Conservation (phyloP, 1,140 invertebrate genomes). For the Aphelenchoides besseyi region DNA sequence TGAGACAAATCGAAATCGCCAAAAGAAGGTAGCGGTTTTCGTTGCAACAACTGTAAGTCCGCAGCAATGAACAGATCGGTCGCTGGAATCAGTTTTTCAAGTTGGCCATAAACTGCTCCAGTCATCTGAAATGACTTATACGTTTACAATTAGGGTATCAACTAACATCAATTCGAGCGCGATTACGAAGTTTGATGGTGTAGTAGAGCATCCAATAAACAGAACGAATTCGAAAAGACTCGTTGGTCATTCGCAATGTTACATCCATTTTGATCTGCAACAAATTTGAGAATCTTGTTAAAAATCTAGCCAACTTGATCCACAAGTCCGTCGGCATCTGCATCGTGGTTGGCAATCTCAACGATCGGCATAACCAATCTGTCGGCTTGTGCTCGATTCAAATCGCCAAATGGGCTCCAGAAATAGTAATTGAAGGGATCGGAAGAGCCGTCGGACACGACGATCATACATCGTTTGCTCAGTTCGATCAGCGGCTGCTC, state of each 20-base stretch:
- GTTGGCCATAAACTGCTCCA: background rate
- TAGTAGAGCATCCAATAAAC: slow-evolving; percentile 13
- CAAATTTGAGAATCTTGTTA: background rate
- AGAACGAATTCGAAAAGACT: background rate
- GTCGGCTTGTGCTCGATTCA: slow-evolving; percentile 13
- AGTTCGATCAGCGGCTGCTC: slow-evolving; percentile 8
- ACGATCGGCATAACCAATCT: slow-evolving; percentile 8
- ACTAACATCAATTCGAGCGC: background rate
- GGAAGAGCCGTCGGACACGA: background rate
- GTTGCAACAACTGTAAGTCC: background rate
- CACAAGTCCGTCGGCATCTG: background rate
- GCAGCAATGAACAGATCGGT: background rate
- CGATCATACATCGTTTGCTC: background rate
- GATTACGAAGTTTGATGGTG: background rate
- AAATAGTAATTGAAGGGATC: slow-evolving; percentile 20
- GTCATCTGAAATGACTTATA: slow-evolving; percentile 8
- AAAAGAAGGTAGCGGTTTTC: slow-evolving; percentile 13
- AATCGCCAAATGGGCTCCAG: slow-evolving; percentile 14
- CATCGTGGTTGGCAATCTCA: background rate
- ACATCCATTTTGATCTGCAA: background rate
- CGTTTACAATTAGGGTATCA: background rate
- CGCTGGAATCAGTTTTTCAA: background rate
- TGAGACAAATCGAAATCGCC: background rate
- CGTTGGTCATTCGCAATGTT: background rate
- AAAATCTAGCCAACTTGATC: slow-evolving; percentile 6